Percentiles rank a stretch among this genome's conserved stretches.
Evolutionary conservation across 2,797 vertebrate species (phyloP).

Genomic region (Pithecia hirsuta): DNA sequence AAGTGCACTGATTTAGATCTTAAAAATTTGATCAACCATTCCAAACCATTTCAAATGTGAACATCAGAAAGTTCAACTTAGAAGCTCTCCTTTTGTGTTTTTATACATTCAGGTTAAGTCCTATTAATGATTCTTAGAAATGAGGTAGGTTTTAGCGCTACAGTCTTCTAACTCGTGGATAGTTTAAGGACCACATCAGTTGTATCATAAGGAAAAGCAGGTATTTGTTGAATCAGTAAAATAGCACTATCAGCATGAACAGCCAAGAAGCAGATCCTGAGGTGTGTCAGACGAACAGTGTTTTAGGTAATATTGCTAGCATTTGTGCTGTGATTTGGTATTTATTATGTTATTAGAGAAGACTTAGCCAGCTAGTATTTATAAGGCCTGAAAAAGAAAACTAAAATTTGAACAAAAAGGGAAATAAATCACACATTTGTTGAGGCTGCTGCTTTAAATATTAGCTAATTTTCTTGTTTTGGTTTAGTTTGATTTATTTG

Average conservation of each 20-base stretch:
- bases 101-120: not conserved
- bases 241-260: not conserved
- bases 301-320: slow-evolving; percentile 4
- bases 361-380: not conserved
- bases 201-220: slow-evolving; percentile 12
- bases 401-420: not conserved
- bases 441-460: slow-evolving; percentile 12
- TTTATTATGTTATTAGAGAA: slow-evolving; percentile 9
- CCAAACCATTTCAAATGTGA: slow-evolving; percentile 1
- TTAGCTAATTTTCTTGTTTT: not conserved
- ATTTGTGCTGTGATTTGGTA: not conserved
- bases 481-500: not conserved
- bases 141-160: not conserved
- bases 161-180: not conserved
- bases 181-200: not conserved
- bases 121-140: slow-evolving; percentile 3
- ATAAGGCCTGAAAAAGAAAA: slow-evolving; percentile 2
- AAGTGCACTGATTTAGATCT: not conserved
- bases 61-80: not conserved
- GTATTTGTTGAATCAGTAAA: slow-evolving; percentile 29
- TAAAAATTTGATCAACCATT: not conserved
- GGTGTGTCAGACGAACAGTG: not conserved
- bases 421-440: not conserved
- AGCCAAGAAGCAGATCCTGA: not conserved
- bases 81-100: not conserved